Evolutionary conservation across 1,140 invertebrate genomes (phyloP).

Genomic region (Cherax destructor): DNA sequence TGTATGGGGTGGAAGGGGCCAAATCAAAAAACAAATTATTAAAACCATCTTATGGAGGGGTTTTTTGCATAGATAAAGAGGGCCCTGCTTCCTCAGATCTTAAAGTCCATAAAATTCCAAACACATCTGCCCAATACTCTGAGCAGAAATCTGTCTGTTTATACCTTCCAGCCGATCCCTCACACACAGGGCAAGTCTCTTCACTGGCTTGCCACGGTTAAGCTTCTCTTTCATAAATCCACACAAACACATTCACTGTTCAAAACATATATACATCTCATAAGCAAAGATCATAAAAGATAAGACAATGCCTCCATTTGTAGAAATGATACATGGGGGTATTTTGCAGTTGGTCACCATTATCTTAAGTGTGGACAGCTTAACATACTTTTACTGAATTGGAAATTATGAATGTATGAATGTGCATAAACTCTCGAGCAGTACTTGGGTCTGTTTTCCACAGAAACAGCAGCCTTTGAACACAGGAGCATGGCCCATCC

Average conservation of each 20-base stretch:
- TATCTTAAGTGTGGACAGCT: neutral
- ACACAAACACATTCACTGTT: slow-evolving; percentile 15
- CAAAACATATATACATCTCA: neutral
- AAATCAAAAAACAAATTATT: slow-evolving; percentile 4
- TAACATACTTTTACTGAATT: neutral
- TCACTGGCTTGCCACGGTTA: slow-evolving; percentile 9
- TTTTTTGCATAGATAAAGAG: neutral
- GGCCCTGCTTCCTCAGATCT: neutral
- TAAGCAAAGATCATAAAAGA: neutral
- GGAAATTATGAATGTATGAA: neutral
- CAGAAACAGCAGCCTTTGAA: slow-evolving; percentile 17
- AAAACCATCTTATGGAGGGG: neutral
- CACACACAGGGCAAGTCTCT: slow-evolving; percentile 8
- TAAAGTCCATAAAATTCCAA: neutral
- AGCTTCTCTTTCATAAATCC: slow-evolving; percentile 20
- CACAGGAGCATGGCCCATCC: slow-evolving; percentile 36
- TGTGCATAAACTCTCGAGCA: slow-evolving; percentile 22
- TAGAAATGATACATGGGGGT: neutral
- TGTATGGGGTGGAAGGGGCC: slow-evolving; percentile 43
- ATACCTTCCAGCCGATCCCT: slow-evolving; percentile 29
- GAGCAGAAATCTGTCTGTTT: neutral
- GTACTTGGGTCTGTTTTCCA: slow-evolving; percentile 25
- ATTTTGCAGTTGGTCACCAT: neutral
- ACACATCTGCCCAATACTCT: neutral
- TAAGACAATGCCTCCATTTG: neutral